These are phyloP conservation scores for Lutraria rhynchaena DNA, from an alignment of 1,140 invertebrate species.

Conservation along the genomic window DNA sequence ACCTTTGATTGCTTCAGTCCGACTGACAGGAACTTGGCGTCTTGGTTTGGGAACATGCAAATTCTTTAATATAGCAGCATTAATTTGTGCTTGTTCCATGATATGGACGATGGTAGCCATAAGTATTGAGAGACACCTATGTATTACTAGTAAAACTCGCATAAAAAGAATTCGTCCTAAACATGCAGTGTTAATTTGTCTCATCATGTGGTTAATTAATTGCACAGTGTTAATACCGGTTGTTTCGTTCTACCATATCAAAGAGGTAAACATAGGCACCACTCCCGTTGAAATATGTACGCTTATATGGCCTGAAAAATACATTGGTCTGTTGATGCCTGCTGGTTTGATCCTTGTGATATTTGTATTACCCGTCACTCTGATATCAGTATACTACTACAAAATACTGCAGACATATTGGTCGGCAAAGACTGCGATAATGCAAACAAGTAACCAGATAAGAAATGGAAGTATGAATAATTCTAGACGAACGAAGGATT, in stretches of 20 bases:
- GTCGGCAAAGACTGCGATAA: slow-evolving; percentile 57
- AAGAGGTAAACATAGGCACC: slow-evolving; percentile 56
- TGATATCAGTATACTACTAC: slow-evolving; percentile 70
- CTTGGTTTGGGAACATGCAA: slow-evolving; percentile 70
- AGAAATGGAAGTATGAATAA: slow-evolving; percentile 10
- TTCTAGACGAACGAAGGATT: slow-evolving; percentile 51
- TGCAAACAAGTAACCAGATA: not conserved
- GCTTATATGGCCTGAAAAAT: slow-evolving; percentile 69
- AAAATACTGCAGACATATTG: slow-evolving; percentile 69
- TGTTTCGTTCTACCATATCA: slow-evolving; percentile 68
- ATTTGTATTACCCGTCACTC: slow-evolving; percentile 68
- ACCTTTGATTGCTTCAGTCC: slow-evolving; percentile 70
- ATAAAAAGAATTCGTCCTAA: slow-evolving; percentile 59
- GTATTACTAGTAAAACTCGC: slow-evolving; percentile 62
- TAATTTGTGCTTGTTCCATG: slow-evolving; percentile 69
- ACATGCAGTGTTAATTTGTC: slow-evolving; percentile 60
- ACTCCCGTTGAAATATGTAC: slow-evolving; percentile 68
- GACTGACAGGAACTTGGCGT: slow-evolving; percentile 70
- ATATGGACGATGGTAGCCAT: slow-evolving; percentile 78
- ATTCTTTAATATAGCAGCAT: slow-evolving; percentile 64
- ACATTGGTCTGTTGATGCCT: slow-evolving; percentile 61
- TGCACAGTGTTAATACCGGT: slow-evolving; percentile 65
- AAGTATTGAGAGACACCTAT: slow-evolving; percentile 74
- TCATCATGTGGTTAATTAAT: slow-evolving; percentile 68
- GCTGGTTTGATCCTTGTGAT: slow-evolving; percentile 54